These are phyloP conservation scores for Lemur catta DNA, from an alignment of 2,797 vertebrate species.

Conservation along the genomic window DNA sequence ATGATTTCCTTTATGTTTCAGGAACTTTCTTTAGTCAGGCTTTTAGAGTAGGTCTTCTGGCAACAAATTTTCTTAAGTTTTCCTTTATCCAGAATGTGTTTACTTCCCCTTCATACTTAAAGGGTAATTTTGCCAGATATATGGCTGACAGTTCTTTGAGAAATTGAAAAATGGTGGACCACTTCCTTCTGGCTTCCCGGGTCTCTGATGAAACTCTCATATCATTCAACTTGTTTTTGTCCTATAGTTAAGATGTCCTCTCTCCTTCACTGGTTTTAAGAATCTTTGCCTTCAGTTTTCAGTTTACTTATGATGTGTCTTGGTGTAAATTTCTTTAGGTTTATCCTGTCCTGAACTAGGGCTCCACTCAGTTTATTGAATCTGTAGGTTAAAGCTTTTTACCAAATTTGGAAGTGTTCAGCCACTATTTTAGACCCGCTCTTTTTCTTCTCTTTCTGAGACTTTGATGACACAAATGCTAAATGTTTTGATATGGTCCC, in stretches of 20 bases:
- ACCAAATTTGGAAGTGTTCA: not conserved
- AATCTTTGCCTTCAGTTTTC: not conserved
- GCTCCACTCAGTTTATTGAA: not conserved
- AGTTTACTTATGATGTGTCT: not conserved
- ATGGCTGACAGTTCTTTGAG: not conserved
- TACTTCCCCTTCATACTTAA: not conserved
- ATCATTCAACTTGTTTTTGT: not conserved
- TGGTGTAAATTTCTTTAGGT: not conserved
- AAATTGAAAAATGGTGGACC: not conserved
- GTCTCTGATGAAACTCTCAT: not conserved
- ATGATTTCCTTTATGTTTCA: not conserved
- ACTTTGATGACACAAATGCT: not conserved
- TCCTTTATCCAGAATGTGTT: not conserved
- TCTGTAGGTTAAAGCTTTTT: not conserved
- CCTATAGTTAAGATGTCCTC: not conserved
- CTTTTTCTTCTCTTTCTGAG: not conserved
- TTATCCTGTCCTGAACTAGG: not conserved
- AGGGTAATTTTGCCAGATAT: not conserved
- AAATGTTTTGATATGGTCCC: not conserved
- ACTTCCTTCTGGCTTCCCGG: not conserved
- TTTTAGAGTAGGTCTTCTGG: not conserved
- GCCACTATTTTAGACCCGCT: not conserved
- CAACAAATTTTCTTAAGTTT: not conserved
- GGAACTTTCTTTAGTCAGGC: not conserved
- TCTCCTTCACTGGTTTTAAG: not conserved